Evolutionary conservation across 2,113 vertebrate genomes (phyloP).

Genomic region (Hippocampus mohnikei): DNA sequence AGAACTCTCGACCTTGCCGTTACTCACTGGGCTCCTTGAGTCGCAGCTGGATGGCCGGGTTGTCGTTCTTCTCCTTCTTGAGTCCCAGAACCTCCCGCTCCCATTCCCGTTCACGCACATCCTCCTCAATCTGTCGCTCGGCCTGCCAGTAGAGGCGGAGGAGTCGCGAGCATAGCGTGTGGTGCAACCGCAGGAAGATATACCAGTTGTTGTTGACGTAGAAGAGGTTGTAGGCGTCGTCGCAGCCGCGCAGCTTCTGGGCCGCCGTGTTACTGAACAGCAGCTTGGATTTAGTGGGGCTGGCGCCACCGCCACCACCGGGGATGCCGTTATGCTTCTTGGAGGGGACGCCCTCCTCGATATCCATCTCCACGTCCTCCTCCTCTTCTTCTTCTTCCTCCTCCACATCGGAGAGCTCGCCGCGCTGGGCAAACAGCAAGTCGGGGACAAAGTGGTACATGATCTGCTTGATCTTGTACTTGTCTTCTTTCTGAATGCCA

Average conservation of each 20-base stretch:
- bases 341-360: slow-evolving; percentile 71
- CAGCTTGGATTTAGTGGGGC: slow-evolving; percentile 84
- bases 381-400: slow-evolving; percentile 81
- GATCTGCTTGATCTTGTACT: slow-evolving; percentile 99
- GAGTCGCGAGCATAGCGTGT: slow-evolving; percentile 90
- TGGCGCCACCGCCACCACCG: slow-evolving; percentile 71
- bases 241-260: slow-evolving; percentile 84
- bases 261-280: slow-evolving; percentile 84
- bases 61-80: slow-evolving; percentile 90
- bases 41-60: slow-evolving; percentile 89
- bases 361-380: slow-evolving; percentile 44
- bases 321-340: slow-evolving; percentile 93
- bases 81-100: slow-evolving; percentile 90
- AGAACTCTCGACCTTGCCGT: no score
- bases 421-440: slow-evolving; percentile 91
- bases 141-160: slow-evolving; percentile 89
- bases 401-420: slow-evolving; percentile 90
- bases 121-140: slow-evolving; percentile 92
- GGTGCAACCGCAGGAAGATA: slow-evolving; percentile 94
- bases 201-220: slow-evolving; percentile 99
- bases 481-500: slow-evolving; percentile 97
- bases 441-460: slow-evolving; percentile 97
- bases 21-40: slow-evolving; percentile 96
- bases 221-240: slow-evolving; percentile 95
- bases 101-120: slow-evolving; percentile 88